These are phyloP conservation scores for Battus philenor DNA, from an alignment of 1,140 invertebrate species.

Conservation along the genomic window DNA sequence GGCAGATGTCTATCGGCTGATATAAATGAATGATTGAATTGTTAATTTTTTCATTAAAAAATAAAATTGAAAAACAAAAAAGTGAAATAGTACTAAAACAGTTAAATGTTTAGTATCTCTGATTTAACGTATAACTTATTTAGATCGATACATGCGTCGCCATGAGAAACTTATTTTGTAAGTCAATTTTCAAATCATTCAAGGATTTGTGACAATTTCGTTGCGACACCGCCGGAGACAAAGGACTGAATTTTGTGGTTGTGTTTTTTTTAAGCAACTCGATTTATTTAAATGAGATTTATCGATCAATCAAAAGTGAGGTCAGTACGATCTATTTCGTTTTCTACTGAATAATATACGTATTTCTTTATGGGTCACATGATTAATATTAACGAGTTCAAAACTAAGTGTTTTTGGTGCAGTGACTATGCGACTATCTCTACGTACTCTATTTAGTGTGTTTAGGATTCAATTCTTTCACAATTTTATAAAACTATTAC, in stretches of 20 bases:
- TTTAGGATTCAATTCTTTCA: no score
- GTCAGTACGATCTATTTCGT: not conserved
- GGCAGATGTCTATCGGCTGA: no score
- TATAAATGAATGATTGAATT: no score
- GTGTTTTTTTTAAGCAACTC: not conserved
- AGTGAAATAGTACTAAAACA: no score
- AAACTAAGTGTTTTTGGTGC: no score
- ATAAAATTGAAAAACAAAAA: no score
- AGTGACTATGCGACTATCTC: no score
- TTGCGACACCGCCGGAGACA: not conserved
- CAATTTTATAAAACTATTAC: no score
- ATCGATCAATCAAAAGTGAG: conserved; percentile 1
- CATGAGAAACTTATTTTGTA: conserved; percentile 1
- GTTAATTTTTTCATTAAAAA: no score
- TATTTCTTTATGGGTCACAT: conserved; percentile 6
- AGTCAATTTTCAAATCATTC: conserved; percentile 8
- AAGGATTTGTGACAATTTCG: conserved; percentile 5
- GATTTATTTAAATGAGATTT: conserved; percentile 8
- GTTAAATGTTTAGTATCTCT: no score
- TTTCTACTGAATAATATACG: conserved; percentile 1
- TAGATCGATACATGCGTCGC: not conserved
- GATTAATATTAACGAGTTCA: no score
- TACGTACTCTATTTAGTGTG: no score
- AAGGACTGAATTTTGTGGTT: not conserved
- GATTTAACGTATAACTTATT: conserved; percentile 3